Evolutionary conservation across 1,140 invertebrate species (phyloP), one percentile per base, ranked within the genome.

Genomic region (Diorhabda sublineata): DNA sequence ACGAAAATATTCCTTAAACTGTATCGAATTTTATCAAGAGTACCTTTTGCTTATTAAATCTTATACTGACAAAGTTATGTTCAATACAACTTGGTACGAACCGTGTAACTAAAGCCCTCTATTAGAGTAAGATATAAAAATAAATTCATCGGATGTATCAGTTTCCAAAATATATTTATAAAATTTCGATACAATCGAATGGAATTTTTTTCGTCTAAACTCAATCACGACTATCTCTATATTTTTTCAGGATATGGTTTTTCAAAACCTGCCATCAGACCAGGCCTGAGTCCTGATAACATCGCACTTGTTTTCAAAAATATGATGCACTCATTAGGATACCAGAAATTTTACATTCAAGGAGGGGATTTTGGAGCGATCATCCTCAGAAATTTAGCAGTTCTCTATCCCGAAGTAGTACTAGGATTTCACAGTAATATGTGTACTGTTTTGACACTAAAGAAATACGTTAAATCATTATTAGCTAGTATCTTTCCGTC

Each of bases 301-400:
- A 85, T 90, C 2, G 88, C 87, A 0, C 84, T 92, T 2, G 82
- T 97, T 11, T 87, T 96, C 75, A 87, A 89, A 52, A 93, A 91
- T 77, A 81, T 97, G n/a, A 96, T 97, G 95, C 74, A 84, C 2
- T 84, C 91, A 58, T 81, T 97, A 2, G 91, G 92, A 0, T 86
- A 88, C 77, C 75, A 90, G 1, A 88, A 90, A 76, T 97, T 88
- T 78, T 90, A 93, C 65, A 81, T 90, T 0, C 95, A 97, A 7
- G 94, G 94, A 3, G 94, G 94, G 5, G 95, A 97, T 76, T 92
- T 91, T 91, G 92, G 93, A 2, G 78, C 87, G 2, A 9, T 86
- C 0, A 87, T 94, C 58, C 86, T 83, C 0, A 71, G 82, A 0
- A 74, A 82, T 64, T 81, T 96, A 77, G 88, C 87, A 5, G 82